A percentile compares a stretch with the other conserved stretches of the same genome.
Conservation (phyloP, 2,113 vertebrate species). For the Nipponia nippon region DNA sequence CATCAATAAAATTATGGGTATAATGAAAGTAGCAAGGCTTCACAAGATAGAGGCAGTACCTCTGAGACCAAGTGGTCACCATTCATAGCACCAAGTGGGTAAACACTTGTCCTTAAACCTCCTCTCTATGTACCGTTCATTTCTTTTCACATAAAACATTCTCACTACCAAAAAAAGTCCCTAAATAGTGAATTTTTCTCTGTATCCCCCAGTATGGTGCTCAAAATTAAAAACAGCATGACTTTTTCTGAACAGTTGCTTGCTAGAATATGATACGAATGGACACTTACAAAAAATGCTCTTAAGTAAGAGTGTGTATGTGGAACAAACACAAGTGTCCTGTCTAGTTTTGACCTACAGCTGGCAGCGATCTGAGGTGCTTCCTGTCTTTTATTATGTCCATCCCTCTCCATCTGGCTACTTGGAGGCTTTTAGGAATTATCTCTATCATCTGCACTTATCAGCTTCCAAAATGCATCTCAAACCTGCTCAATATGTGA, state of each 20-base stretch:
- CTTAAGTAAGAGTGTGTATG: not conserved
- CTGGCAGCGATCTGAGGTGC: not conserved
- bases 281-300: not conserved
- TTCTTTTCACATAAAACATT: not conserved
- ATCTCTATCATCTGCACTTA: not conserved
- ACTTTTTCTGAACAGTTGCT: not conserved
- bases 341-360: not conserved
- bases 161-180: not conserved
- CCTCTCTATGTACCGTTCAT: not conserved
- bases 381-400: not conserved
- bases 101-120: conserved; percentile 3
- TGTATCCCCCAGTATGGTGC: not conserved
- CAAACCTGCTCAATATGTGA: not conserved
- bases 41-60: not conserved
- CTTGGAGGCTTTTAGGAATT: not conserved
- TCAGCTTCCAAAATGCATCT: not conserved
- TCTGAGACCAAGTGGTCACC: not conserved
- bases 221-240: not conserved
- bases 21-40: not conserved
- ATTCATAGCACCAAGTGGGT: not conserved
- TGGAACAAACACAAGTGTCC: not conserved
- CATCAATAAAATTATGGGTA: not conserved
- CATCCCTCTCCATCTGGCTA: conserved; percentile 18
- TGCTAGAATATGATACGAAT: not conserved
- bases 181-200: not conserved